Percentiles rank a stretch among this genome's conserved stretches.
phyloP scores from a whole-genome alignment of 1,140 invertebrate species.

The Microplitis demolitor region DNA sequence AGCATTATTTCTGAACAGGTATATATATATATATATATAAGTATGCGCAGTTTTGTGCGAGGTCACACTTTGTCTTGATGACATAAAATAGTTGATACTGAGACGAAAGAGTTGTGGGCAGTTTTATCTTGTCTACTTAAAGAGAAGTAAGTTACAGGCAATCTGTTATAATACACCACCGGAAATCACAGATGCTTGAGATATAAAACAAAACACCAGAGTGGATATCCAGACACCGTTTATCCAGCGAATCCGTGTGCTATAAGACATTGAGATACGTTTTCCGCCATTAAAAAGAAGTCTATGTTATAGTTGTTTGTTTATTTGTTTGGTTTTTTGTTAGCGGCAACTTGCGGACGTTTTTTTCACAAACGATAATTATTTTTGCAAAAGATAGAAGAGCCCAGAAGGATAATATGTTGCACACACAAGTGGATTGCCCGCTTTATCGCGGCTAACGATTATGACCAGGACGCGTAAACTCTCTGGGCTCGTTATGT shows the following conservation, averaged over 20 bases:
- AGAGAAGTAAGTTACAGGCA: slow-evolving; percentile 1
- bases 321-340: slow-evolving; percentile 1
- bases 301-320: background rate
- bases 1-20: too few relatives aligned
- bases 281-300: background rate
- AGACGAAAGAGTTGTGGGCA: background rate
- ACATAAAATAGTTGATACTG: too few relatives aligned
- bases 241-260: background rate
- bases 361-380: background rate
- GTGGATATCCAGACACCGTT: too few relatives aligned
- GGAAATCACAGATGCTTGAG: background rate
- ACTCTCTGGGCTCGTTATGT: slow-evolving; percentile 9
- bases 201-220: background rate
- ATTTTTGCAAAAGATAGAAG: background rate
- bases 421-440: background rate
- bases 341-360: background rate
- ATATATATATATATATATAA: too few relatives aligned
- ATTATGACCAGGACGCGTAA: slow-evolving; percentile 23
- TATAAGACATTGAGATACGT: slow-evolving; percentile 10
- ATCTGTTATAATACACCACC: background rate
- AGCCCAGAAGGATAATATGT: background rate
- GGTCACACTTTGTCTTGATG: too few relatives aligned
- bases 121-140: background rate
- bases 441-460: slow-evolving; percentile 20
- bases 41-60: too few relatives aligned